phyloP scores from a whole-genome alignment of 2,797 vertebrate species.

The Loriculus beryllinus region DNA sequence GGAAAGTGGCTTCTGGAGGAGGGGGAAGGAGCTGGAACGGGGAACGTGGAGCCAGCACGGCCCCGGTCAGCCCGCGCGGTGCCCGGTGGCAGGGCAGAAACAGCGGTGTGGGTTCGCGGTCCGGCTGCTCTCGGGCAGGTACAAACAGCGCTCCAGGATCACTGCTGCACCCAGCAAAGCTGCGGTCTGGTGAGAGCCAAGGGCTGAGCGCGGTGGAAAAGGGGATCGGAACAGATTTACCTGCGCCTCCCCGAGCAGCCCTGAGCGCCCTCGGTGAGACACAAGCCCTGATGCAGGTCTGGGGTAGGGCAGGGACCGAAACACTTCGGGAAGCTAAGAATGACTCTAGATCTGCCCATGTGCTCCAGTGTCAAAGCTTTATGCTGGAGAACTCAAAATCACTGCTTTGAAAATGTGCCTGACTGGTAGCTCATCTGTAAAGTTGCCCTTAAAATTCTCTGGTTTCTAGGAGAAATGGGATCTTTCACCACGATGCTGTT shows the following conservation, averaged over 20 bases:
- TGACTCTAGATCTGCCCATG: accelerated
- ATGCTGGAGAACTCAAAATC: not conserved
- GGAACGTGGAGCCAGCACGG: not conserved
- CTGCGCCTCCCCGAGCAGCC: not conserved
- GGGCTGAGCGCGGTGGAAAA: not conserved
- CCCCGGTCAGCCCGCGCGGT: not conserved
- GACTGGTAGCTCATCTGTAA: not conserved
- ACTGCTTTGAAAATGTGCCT: not conserved
- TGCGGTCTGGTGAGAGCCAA: not conserved
- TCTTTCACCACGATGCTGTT: not conserved
- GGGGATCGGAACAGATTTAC: accelerated
- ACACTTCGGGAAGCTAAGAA: not conserved
- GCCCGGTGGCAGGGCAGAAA: not conserved
- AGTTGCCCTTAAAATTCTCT: not conserved
- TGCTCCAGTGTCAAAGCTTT: not conserved
- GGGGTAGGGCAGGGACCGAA: not conserved
- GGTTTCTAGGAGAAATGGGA: not conserved
- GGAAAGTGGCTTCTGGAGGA: not conserved
- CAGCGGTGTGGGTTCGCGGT: accelerated
- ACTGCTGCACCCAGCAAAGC: accelerated
- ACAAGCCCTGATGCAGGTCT: accelerated
- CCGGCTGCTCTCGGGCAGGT: not conserved
- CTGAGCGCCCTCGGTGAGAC: not conserved
- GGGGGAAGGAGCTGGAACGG: not conserved
- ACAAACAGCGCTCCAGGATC: accelerated